phyloP scores from a whole-genome alignment of 2,797 vertebrate species.

The Mormyrus proboscirostris region DNA sequence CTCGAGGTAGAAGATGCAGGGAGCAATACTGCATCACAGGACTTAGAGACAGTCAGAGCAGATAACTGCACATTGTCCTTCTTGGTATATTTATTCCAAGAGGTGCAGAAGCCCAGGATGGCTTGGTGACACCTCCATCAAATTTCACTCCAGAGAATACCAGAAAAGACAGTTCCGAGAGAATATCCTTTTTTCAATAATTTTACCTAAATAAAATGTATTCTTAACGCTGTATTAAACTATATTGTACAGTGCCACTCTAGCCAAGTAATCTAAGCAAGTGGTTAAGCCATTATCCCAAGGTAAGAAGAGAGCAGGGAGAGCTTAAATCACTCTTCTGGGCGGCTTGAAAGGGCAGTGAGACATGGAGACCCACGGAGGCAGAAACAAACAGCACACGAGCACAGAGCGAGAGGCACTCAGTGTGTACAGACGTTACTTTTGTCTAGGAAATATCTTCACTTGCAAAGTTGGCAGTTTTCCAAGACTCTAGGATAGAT shows the following conservation, averaged over 20 bases:
- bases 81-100: background rate
- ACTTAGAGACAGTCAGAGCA: background rate
- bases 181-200: background rate
- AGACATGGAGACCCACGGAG: slow-evolving; percentile 9
- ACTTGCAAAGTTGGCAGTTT: slow-evolving; percentile 11
- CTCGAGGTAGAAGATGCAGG: background rate
- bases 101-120: background rate
- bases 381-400: slow-evolving; percentile 15
- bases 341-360: background rate
- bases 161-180: background rate
- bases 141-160: background rate
- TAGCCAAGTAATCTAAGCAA: slow-evolving; percentile 11
- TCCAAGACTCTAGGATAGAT: slow-evolving; percentile 10
- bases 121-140: background rate
- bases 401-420: background rate
- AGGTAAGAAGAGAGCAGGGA: slow-evolving; percentile 17
- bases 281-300: slow-evolving; percentile 19
- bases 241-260: background rate
- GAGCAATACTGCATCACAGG: background rate
- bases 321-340: background rate
- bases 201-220: slow-evolving; percentile 16
- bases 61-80: background rate
- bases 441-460: slow-evolving; percentile 23
- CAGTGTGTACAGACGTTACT: slow-evolving; percentile 14
- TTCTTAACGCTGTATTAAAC: background rate